phyloP scores from a whole-genome alignment of 2,888 invertebrate genomes.

The Macrostomum cliftonense region DNA sequence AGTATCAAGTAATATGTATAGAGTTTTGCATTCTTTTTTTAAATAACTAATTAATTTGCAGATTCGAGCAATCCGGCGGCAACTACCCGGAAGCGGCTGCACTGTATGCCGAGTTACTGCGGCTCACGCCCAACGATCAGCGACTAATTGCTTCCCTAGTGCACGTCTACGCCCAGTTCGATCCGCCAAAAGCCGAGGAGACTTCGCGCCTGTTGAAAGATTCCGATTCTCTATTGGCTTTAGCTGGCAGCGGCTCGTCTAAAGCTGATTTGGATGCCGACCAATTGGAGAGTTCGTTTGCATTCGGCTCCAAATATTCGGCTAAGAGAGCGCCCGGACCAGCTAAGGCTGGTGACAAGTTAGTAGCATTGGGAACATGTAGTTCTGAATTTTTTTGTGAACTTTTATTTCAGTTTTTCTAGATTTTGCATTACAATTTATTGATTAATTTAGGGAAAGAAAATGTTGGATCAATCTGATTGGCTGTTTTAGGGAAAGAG shows the following conservation, averaged over 20 bases:
- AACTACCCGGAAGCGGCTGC: not conserved
- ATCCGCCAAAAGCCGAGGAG: conserved; percentile 55
- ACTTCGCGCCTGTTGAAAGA: conserved; percentile 14
- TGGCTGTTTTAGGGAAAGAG: too few species aligned
- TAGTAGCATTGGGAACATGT: conserved; percentile 5
- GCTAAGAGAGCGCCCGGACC: conserved; percentile 46
- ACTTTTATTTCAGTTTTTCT: too few species aligned
- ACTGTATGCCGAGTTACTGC: conserved; percentile 15
- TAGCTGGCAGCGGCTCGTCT: too few species aligned
- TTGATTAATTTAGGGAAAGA: too few species aligned
- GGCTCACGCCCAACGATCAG: conserved; percentile 54
- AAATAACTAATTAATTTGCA: too few species aligned
- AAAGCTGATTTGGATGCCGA: conserved; percentile 51
- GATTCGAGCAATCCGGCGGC: not conserved
- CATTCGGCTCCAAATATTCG: conserved; percentile 70
- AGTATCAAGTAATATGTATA: too few species aligned
- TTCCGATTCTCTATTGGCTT: conserved; percentile 36
- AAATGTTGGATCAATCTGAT: too few species aligned
- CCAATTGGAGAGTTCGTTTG: conserved; percentile 62
- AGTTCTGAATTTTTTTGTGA: too few species aligned
- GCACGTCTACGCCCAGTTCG: conserved; percentile 58
- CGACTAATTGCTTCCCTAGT: conserved; percentile 71
- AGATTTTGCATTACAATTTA: too few species aligned
- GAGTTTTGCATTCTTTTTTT: too few species aligned
- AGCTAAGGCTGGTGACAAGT: conserved; percentile 14